Base-by-base conservation (phyloP, 2,888 invertebrate genomes). In the Pseudococcus longispinus region DNA sequence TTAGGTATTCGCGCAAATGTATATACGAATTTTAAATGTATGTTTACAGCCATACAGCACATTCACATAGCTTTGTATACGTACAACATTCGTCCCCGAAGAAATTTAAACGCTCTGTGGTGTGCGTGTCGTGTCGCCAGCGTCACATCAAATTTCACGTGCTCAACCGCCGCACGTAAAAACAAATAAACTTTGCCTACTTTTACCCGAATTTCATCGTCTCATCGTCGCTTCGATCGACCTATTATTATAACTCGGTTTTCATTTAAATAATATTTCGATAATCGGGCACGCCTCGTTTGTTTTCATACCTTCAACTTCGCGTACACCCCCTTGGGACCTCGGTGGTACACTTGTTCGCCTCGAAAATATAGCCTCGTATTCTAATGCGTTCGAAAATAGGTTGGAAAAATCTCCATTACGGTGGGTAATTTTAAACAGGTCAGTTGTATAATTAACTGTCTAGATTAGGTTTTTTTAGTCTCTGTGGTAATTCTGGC, bases 41-140 rank as follows among this genome's bases (percentile, higher is more conserved):
- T 65, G 65, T 70, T 70, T 70, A 70, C 70, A 70, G 29, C 70
- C 65, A 18, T 70, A 3, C 65, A 29, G 60, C 13, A 23, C 1
- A 20, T 55, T 20, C 6, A 20, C 6, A 60, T 13, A 60, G 23
- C 3, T 20, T 9, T 60, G n/a, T n/a, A 55, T n/a, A 55, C n/a
- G 1, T 60, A 23, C 60, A 18, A 60, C 60, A 60, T 60, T 60
- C 23, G 70, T 13, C 29, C 29, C 70, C 29, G 70, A 70, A 70
- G 70, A 70, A 70, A 70, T 70, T 60, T 29, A 70, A 37, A 70
- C 29, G 70, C 29, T 70, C 2, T 37, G 37, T 5, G 5, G 37
- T 37, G 37, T 70, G 70, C 70, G 70, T 70, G 70, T 70, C 70
- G 70, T 70, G 70, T 70, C 70, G 70, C 18, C 15, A 2, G 70